phyloP scores from a whole-genome alignment of 2,888 invertebrate species.

The Sphinx pinastri region DNA sequence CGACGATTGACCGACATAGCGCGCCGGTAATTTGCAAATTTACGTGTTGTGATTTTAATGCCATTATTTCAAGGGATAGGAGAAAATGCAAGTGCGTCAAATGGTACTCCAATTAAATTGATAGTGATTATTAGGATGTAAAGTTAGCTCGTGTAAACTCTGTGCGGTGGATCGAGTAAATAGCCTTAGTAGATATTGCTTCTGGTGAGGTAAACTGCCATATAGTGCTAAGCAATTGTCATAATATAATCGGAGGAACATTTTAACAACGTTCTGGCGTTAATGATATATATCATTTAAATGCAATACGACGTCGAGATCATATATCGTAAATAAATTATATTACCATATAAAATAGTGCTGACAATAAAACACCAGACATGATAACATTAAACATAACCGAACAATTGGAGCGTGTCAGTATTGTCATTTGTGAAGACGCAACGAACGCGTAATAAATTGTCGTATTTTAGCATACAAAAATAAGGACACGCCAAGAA shows the following conservation, averaged over 20 bases:
- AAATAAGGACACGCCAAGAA: slow-evolving; percentile 34
- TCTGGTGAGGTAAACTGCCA: background rate
- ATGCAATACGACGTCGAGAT: background rate
- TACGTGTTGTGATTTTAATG: slow-evolving; percentile 43
- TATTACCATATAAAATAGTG: slow-evolving; percentile 31
- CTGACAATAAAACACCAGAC: slow-evolving; percentile 43
- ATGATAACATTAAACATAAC: slow-evolving; percentile 47
- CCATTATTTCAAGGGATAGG: slow-evolving; percentile 32
- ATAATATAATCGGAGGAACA: slow-evolving; percentile 30
- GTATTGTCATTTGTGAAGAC: slow-evolving; percentile 48
- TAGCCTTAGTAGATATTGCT: background rate
- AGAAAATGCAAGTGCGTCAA: slow-evolving; percentile 42
- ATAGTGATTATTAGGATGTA: slow-evolving; percentile 37
- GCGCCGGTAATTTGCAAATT: slow-evolving; percentile 44
- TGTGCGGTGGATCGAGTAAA: slow-evolving; percentile 2
- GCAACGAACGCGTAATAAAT: slow-evolving; percentile 58
- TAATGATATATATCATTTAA: slow-evolving; percentile 19
- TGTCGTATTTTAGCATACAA: slow-evolving; percentile 42
- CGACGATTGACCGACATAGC: slow-evolving; percentile 43
- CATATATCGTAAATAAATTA: background rate
- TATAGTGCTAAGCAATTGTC: slow-evolving; percentile 13
- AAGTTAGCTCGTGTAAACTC: background rate
- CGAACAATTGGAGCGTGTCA: slow-evolving; percentile 52
- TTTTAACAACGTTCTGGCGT: slow-evolving; percentile 12
- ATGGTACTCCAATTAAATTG: slow-evolving; percentile 40